Evolutionary conservation across 1,140 invertebrate species (phyloP).

Genomic region (Drosophila suzukii): DNA sequence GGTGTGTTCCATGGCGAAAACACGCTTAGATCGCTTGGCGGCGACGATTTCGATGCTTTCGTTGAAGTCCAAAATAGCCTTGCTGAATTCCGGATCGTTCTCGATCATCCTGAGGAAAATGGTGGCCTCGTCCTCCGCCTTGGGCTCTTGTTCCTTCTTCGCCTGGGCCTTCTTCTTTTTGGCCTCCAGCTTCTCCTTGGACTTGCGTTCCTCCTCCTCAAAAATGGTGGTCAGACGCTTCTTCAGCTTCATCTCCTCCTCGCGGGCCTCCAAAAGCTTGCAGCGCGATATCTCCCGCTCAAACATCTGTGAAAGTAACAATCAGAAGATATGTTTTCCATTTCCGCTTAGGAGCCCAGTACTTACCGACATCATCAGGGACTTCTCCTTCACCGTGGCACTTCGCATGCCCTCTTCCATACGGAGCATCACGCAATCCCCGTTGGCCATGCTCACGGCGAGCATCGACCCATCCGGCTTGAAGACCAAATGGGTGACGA

Average conservation of each 20-base stretch:
- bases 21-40: slow-evolving; percentile 16
- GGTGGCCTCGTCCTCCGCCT: slow-evolving; percentile 17
- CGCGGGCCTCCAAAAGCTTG: slow-evolving; percentile 94
- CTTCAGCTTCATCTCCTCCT: slow-evolving; percentile 89
- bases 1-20: slow-evolving; percentile 15
- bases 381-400: slow-evolving; percentile 91
- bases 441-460: slow-evolving; percentile 90
- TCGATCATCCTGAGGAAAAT: slow-evolving; percentile 19
- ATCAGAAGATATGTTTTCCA: too few species aligned
- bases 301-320: slow-evolving; percentile 87
- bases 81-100: slow-evolving; percentile 18
- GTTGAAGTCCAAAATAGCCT: slow-evolving; percentile 26
- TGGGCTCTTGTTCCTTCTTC: neutral
- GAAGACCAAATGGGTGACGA: slow-evolving; percentile 85
- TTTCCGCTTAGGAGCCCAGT: too few species aligned
- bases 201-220: slow-evolving; percentile 33
- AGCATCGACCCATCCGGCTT: slow-evolving; percentile 88
- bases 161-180: slow-evolving; percentile 17
- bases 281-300: slow-evolving; percentile 94
- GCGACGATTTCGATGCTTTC: neutral
- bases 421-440: slow-evolving; percentile 91
- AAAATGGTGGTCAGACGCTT: slow-evolving; percentile 47
- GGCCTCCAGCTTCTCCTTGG: slow-evolving; percentile 3
- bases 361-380: slow-evolving; percentile 87
- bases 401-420: slow-evolving; percentile 91